Conservation (phyloP, 2,797 vertebrate genomes). For the Antrozous pallidus region DNA sequence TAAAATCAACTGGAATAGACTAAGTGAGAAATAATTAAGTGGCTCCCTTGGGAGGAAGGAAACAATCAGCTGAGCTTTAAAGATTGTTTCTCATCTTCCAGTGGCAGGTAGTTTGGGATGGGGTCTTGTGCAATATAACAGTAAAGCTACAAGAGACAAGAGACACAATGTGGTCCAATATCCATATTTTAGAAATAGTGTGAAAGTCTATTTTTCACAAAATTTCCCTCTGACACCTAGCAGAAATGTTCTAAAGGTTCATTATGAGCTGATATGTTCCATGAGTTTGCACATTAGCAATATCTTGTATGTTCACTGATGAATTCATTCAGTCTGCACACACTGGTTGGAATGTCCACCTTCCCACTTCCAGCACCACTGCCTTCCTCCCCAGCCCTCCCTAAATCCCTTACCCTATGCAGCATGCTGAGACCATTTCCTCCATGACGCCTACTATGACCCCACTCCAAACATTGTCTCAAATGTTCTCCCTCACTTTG, state of each 20-base stretch:
- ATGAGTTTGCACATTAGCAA: not conserved
- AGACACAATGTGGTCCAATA: not conserved
- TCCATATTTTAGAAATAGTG: not conserved
- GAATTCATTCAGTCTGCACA: not conserved
- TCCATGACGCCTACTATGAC: not conserved
- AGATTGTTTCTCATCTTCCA: not conserved
- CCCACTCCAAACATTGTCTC: not conserved
- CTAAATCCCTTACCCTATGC: not conserved
- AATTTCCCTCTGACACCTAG: not conserved
- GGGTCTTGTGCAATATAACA: not conserved
- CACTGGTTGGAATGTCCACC: not conserved
- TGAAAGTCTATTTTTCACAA: not conserved
- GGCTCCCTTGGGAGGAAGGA: not conserved
- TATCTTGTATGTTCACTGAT: not conserved
- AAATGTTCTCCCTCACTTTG: not conserved
- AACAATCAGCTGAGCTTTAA: too few species aligned
- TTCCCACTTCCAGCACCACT: not conserved
- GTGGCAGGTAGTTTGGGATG: not conserved
- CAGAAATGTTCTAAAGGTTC: not conserved
- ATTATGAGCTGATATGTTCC: not conserved
- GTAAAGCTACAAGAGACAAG: not conserved
- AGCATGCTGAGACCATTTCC: not conserved
- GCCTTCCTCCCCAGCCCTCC: not conserved
- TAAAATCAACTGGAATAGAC: not conserved
- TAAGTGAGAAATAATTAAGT: not conserved